These are phyloP conservation scores for Leptinotarsa defecta DNA, from an alignment of 1,140 invertebrate species.

Conservation along the genomic window DNA sequence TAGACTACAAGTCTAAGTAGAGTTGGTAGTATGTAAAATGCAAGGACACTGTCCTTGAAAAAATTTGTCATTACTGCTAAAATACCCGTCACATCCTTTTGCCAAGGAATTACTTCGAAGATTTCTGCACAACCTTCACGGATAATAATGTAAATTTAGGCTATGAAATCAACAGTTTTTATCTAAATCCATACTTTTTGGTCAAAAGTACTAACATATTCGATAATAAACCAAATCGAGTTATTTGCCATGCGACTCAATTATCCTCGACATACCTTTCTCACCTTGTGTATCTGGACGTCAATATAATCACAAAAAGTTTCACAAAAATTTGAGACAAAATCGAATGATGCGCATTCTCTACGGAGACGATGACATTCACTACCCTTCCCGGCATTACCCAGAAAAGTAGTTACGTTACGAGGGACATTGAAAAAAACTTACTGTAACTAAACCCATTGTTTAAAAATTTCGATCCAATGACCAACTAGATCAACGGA, in stretches of 20 bases:
- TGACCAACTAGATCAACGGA: neutral
- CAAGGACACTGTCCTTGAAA: too few species aligned
- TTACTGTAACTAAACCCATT: neutral
- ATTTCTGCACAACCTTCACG: neutral
- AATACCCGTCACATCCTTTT: neutral
- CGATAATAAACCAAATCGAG: neutral
- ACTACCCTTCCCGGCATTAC: neutral
- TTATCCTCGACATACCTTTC: neutral
- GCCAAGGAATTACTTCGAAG: neutral
- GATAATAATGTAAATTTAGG: neutral
- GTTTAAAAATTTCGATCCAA: neutral
- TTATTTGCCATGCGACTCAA: neutral
- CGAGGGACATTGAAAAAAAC: neutral
- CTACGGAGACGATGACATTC: neutral
- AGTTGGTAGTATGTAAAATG: too few species aligned
- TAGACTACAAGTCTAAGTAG: too few species aligned
- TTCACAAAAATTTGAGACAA: slow-evolving; percentile 3
- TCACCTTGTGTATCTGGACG: slow-evolving; percentile 1
- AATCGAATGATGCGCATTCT: neutral
- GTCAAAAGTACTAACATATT: neutral
- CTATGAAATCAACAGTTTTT: neutral
- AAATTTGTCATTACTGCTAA: too few species aligned
- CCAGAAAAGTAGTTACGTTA: neutral
- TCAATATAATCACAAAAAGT: slow-evolving; percentile 5
- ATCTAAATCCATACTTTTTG: neutral